Conservation (phyloP, 64 coral and sea anemone genomes). For the Platygyra sinensis region DNA sequence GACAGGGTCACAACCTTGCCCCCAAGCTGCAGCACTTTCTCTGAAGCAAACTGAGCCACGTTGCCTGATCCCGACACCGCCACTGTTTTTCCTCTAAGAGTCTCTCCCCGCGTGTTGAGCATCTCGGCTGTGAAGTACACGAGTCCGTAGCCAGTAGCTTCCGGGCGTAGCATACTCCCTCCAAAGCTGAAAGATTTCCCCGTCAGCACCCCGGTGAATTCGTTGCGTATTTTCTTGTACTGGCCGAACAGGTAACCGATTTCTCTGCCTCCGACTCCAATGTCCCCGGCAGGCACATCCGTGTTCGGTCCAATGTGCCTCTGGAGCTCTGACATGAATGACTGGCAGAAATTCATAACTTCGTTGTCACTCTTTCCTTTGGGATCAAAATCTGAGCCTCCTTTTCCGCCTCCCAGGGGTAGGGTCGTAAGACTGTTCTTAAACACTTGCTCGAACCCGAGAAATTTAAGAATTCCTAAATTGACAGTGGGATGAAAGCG, state of each 20-base stretch:
- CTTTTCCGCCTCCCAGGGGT: conserved; percentile 88
- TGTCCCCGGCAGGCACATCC: conserved; percentile 90
- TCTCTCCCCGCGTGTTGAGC: conserved; percentile 74
- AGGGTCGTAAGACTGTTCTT: conserved; percentile 92
- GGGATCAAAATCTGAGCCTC: conserved; percentile 91
- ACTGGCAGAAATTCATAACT: conserved; percentile 96
- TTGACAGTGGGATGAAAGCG: conserved; percentile 88
- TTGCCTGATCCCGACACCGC: conserved; percentile 87
- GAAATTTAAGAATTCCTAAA: conserved; percentile 86
- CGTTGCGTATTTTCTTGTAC: conserved; percentile 92
- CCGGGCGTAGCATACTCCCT: conserved; percentile 85
- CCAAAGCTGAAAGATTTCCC: conserved; percentile 76
- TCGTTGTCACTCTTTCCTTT: conserved; percentile 88
- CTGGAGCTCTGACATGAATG: conserved; percentile 92
- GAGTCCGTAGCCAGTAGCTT: conserved; percentile 88
- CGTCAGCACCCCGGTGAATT: conserved; percentile 90
- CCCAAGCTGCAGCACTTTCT: conserved; percentile 80
- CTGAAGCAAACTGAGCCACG: conserved; percentile 86
- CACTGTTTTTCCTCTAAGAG: conserved; percentile 79
- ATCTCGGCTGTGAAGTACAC: conserved; percentile 96
- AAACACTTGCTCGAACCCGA: conserved; percentile 89
- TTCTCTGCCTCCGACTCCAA: conserved; percentile 89
- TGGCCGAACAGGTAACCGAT: conserved; percentile 97
- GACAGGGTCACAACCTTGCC: conserved; percentile 88
- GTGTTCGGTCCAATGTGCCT: conserved; percentile 93